phyloP scores from a whole-genome alignment of 2,888 invertebrate species.

The Xestia ashworthii region DNA sequence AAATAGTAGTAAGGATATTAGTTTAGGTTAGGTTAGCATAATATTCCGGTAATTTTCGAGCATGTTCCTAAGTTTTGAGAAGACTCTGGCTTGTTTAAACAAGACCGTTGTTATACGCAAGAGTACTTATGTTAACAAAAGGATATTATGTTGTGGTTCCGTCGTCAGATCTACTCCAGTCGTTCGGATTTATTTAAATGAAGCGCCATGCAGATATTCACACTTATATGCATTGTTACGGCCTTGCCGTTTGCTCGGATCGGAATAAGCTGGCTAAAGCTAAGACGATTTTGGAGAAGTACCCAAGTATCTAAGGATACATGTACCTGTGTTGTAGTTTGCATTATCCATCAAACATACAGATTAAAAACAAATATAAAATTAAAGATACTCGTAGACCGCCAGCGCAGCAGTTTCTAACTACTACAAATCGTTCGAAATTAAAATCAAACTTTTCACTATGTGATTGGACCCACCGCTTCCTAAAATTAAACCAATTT shows the following conservation, averaged over 20 bases:
- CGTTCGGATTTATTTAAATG: background rate
- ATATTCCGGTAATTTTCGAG: conserved; percentile 2
- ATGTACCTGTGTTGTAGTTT: too few relatives aligned
- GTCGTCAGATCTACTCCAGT: background rate
- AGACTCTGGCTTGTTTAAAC: background rate
- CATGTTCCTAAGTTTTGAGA: background rate
- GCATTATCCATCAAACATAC: too few relatives aligned
- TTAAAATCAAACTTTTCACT: background rate
- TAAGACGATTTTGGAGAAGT: too few relatives aligned
- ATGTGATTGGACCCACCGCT: background rate
- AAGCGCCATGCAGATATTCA: background rate
- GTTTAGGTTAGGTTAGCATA: conserved; percentile 24
- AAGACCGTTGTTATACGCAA: background rate
- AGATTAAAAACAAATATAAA: background rate
- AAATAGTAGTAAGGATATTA: conserved; percentile 24
- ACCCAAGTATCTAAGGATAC: too few relatives aligned
- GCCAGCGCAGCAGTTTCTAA: background rate
- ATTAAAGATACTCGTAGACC: background rate
- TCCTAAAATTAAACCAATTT: background rate
- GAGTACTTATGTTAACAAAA: background rate
- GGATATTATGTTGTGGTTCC: background rate
- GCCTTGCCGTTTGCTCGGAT: background rate
- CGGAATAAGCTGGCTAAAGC: background rate
- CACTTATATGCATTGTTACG: background rate
- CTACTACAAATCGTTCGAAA: background rate